Evolutionary conservation across 1,140 invertebrate genomes (phyloP).

Genomic region (Pseudomyrmex gracilis): DNA sequence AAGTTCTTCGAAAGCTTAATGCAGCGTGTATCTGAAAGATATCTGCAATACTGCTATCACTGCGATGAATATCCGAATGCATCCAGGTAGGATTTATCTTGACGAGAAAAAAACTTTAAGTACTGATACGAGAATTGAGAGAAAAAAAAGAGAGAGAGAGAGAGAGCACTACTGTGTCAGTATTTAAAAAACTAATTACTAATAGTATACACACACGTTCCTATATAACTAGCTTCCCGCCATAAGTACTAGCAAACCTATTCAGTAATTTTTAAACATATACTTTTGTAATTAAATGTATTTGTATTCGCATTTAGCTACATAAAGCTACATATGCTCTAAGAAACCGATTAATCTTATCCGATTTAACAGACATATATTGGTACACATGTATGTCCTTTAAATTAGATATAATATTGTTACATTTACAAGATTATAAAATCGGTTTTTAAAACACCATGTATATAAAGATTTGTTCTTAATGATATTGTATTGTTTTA

Average conservation of each 20-base stretch:
- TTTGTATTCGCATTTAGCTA: slow-evolving; percentile 9
- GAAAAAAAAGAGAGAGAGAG: not conserved
- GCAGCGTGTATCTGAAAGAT: no score
- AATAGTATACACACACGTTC: slow-evolving; percentile 71
- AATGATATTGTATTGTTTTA: slow-evolving; percentile 66
- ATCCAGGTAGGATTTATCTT: slow-evolving; percentile 54
- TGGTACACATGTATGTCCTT: not conserved
- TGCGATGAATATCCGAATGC: no score
- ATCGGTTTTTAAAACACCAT: slow-evolving; percentile 43
- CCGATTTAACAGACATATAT: not conserved
- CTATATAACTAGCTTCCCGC: slow-evolving; percentile 74
- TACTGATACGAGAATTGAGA: slow-evolving; percentile 50
- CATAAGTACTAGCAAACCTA: slow-evolving; percentile 54
- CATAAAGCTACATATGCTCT: not conserved
- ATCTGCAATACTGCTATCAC: no score
- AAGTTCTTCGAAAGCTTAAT: no score
- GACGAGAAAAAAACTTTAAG: slow-evolving; percentile 61
- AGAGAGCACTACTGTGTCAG: slow-evolving; percentile 63
- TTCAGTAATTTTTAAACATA: slow-evolving; percentile 42
- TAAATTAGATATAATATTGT: slow-evolving; percentile 32
- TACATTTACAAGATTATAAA: slow-evolving; percentile 26
- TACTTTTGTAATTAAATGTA: not conserved
- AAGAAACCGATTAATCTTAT: slow-evolving; percentile 25
- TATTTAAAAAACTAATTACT: slow-evolving; percentile 72
- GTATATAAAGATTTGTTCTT: slow-evolving; percentile 73